A percentile compares a stretch with the other conserved stretches of the same genome.
Evolutionary conservation across 1,140 invertebrate genomes (phyloP).

Genomic region (Neocloeon triangulifer): DNA sequence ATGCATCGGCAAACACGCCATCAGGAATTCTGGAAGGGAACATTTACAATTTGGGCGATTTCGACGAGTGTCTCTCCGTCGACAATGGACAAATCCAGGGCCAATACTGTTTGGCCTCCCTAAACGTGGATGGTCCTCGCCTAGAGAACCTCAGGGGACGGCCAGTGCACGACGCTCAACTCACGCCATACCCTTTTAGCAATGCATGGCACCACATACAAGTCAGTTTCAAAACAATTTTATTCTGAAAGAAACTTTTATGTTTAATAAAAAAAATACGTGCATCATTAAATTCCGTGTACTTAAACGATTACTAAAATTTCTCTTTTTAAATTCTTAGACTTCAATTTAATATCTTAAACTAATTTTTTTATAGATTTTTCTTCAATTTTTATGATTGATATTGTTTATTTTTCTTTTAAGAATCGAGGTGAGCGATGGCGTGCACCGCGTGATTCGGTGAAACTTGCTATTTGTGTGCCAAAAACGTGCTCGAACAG

Average conservation of each 20-base stretch:
- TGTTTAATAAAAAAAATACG: too few relatives aligned
- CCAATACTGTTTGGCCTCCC: constrained; percentile 38
- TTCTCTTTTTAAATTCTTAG: too few relatives aligned
- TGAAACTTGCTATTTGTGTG: constrained; percentile 42
- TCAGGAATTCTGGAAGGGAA: background rate
- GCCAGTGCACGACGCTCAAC: background rate
- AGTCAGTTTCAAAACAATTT: too few relatives aligned
- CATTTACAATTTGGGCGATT: constrained; percentile 2
- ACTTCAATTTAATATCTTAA: too few relatives aligned
- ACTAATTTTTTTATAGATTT: too few relatives aligned
- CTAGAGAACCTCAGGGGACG: background rate
- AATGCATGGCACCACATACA: background rate
- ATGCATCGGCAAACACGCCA: background rate
- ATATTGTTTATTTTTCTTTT: too few relatives aligned
- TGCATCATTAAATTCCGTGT: too few relatives aligned
- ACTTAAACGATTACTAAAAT: too few relatives aligned
- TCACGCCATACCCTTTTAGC: background rate
- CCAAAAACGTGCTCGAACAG: constrained; percentile 31
- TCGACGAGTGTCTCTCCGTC: constrained; percentile 2
- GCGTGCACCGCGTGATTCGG: constrained; percentile 10
- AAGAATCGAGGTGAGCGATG: background rate
- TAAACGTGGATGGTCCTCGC: constrained; percentile 22
- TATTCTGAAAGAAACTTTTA: too few relatives aligned
- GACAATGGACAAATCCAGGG: constrained; percentile 25
- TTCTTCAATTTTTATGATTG: too few relatives aligned